These are phyloP conservation scores for Psittacula echo DNA, from an alignment of 2,797 vertebrate species.

Conservation along the genomic window DNA sequence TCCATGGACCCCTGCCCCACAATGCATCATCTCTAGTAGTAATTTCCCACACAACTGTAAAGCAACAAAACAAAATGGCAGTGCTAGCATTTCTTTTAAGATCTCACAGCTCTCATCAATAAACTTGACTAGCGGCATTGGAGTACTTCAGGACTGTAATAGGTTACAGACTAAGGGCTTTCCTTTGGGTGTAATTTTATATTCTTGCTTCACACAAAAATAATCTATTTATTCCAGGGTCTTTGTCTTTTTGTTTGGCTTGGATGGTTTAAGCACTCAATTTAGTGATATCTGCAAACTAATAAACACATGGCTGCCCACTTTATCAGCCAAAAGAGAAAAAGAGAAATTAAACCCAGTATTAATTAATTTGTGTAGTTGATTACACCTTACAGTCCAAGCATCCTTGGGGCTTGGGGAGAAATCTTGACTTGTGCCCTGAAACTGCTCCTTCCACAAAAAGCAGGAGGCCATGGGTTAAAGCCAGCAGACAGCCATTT, in stretches of 20 bases:
- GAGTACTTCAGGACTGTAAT: constrained; percentile 1
- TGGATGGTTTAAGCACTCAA: not conserved
- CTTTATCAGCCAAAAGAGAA: not conserved
- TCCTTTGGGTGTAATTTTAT: constrained; percentile 39
- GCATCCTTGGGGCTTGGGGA: not conserved
- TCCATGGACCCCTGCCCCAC: not conserved
- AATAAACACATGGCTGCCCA: constrained; percentile 19
- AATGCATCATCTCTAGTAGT: constrained; percentile 27
- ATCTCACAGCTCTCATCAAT: constrained; percentile 48
- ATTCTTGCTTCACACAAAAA: not conserved
- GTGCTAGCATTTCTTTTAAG: not conserved
- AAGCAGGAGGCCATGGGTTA: not conserved
- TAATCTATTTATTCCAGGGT: constrained; percentile 35
- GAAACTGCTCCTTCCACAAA: not conserved
- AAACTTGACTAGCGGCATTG: constrained; percentile 1
- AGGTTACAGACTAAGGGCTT: constrained; percentile 24
- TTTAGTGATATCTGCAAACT: constrained; percentile 22
- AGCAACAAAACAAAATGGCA: constrained; percentile 6
- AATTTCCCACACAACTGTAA: not conserved
- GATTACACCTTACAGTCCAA: constrained; percentile 12
- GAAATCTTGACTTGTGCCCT: not conserved
- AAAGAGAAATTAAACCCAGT: constrained; percentile 29
- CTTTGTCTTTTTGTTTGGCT: not conserved
- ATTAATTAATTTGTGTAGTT: not conserved
- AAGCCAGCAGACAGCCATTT: not conserved